Percentiles rank a stretch among this genome's conserved stretches.
Evolutionary conservation across 2,888 invertebrate genomes (phyloP).

Genomic region (Teleiodes luculella): DNA sequence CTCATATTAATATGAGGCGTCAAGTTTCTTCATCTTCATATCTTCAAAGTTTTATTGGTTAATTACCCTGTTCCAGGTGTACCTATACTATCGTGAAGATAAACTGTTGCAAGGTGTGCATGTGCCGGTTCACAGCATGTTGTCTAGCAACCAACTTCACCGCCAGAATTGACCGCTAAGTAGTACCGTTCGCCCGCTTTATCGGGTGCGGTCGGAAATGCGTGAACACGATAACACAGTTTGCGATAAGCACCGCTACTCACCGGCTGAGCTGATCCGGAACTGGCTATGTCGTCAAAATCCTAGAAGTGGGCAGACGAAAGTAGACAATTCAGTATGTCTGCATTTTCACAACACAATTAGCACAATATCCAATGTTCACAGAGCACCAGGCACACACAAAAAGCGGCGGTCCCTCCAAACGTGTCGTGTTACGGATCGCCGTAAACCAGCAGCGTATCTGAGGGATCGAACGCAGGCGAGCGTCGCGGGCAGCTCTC

Average conservation of each 20-base stretch:
- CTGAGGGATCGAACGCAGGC: constrained; percentile 74
- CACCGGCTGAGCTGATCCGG: constrained; percentile 77
- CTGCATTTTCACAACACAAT: constrained; percentile 70
- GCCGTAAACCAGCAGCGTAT: constrained; percentile 79
- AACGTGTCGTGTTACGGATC: constrained; percentile 79
- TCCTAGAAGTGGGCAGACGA: constrained; percentile 53
- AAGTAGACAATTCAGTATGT: constrained; percentile 63
- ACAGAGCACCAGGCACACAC: constrained; percentile 72
- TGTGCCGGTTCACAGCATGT: background rate
- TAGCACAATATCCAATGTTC: constrained; percentile 71
- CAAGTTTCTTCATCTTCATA: no score
- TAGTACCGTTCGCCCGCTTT: constrained; percentile 54
- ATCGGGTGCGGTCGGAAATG: constrained; percentile 79
- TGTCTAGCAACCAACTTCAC: background rate
- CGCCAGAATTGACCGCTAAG: constrained; percentile 22
- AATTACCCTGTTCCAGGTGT: background rate
- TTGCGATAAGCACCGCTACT: constrained; percentile 76
- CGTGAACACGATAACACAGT: constrained; percentile 74
- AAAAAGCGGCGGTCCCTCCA: constrained; percentile 74
- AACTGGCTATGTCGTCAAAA: constrained; percentile 72
- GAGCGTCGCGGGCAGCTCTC: constrained; percentile 72
- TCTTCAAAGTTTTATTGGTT: no score
- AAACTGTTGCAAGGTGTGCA: background rate
- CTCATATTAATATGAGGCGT: no score
- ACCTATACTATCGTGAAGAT: background rate